Percentiles rank a stretch among this genome's conserved stretches.
Evolutionary conservation across 2,113 vertebrate species (phyloP).

Genomic region (Sorex araneus): DNA sequence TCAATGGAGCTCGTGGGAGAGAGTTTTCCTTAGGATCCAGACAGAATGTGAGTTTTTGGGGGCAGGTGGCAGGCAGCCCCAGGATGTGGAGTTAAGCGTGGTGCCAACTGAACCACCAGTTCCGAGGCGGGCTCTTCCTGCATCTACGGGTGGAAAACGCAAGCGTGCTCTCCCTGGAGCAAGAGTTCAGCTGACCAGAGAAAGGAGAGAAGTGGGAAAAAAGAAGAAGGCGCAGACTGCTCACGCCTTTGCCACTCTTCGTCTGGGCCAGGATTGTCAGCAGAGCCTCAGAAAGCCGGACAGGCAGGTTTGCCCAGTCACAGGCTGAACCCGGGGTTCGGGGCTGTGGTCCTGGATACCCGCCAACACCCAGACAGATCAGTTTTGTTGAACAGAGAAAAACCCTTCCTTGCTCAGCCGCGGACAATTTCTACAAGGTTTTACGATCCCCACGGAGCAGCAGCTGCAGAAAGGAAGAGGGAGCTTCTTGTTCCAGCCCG

Average conservation of each 20-base stretch:
- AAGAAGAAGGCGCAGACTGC: conserved; percentile 37
- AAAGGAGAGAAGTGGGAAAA: not conserved
- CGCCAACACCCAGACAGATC: conserved; percentile 87
- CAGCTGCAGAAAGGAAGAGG: conserved; percentile 46
- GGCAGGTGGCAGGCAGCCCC: not conserved
- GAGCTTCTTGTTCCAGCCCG: not conserved
- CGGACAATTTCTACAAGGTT: conserved; percentile 63
- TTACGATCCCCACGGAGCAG: not conserved
- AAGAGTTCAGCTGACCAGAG: not conserved
- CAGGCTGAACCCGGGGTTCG: conserved; percentile 87
- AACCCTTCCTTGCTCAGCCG: conserved; percentile 75
- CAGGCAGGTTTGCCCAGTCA: conserved; percentile 89
- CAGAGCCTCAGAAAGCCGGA: conserved; percentile 84
- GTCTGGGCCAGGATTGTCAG: conserved; percentile 79
- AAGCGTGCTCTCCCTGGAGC: not conserved
- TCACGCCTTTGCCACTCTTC: conserved; percentile 73
- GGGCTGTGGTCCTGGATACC: conserved; percentile 83
- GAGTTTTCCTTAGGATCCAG: not conserved
- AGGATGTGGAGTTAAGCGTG: not conserved
- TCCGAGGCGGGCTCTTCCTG: not conserved
- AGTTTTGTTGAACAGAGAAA: conserved; percentile 74
- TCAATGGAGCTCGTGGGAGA: not conserved
- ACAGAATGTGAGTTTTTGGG: conserved; percentile 10
- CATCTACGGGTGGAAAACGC: too few relatives aligned
- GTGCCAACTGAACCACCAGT: not conserved